Base-by-base conservation (phyloP, 2,797 vertebrate species). In the Tolypeutes matacus region DNA sequence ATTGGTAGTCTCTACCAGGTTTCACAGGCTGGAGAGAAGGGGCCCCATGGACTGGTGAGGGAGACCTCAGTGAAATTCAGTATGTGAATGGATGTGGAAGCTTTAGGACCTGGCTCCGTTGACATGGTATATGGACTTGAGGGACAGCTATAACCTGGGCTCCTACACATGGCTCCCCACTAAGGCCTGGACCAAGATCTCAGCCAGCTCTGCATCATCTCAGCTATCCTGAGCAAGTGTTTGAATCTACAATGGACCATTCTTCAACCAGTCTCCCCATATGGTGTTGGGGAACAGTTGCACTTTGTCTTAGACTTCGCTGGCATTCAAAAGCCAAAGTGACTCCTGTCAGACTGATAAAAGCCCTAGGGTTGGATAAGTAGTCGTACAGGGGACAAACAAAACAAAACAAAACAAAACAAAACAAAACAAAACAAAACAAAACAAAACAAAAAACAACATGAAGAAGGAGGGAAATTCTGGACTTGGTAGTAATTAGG, bases 241-340 rank as follows among this genome's bases (percentile, higher is more conserved):
- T 18, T 27, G 15, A 27, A 31, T 7, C 17, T 11, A 12, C 0
- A 0, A 0, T 4, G 17, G 46, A 23, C 10, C 3, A 3, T 76
- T 75, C 46, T 29, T 93, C 86, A 87, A 34, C 36, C 39, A 86
- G 93, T 36, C 76, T 4, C 53, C 58, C 90, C 93, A 82, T 75
- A 77, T 93, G 96, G 92, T n/a, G 18, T 60, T 1, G 8, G 7
- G 15, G 9, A 58, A 60, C 39, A 85, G 92, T 73, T 95, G 62
- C 65, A 64, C 10, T 39, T 88, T 11, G 20, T 77, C 27, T 25
- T 73, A 1, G 12, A 51, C 11, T 18, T 69, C 4, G 9, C 46
- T 70, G 17, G 17, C 7, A 14, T 65, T 27, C 18, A 42, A 60
- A 76, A 27, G 18, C 51, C n/a, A 11, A 29, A 31, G 25, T 20